phyloP scores from a whole-genome alignment of 2,797 vertebrate genomes.

The Neopelma chrysocephalum region DNA sequence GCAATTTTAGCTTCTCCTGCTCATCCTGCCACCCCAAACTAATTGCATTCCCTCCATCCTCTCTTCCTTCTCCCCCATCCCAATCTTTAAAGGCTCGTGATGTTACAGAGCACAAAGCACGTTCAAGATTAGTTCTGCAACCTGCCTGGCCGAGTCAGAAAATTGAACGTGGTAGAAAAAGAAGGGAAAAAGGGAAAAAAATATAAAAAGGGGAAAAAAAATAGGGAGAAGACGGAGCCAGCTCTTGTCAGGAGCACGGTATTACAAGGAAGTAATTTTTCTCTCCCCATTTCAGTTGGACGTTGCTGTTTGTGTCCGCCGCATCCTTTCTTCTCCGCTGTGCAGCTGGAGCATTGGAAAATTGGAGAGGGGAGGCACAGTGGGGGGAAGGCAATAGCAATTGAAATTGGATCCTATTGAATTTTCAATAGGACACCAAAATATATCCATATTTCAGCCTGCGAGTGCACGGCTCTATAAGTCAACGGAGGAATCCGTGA shows the following conservation, averaged over 20 bases:
- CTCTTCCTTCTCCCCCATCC: background rate
- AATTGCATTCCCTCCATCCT: background rate
- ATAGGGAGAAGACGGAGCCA: background rate
- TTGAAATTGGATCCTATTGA: constrained; percentile 72
- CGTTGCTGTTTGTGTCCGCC: constrained; percentile 30
- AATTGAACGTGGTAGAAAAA: background rate
- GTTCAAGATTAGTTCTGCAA: constrained; percentile 22
- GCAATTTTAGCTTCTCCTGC: background rate
- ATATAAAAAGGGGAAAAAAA: fast-evolving
- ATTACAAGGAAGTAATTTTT: constrained; percentile 41
- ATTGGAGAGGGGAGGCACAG: constrained; percentile 39
- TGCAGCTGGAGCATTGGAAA: constrained; percentile 63
- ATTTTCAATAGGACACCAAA: constrained; percentile 67
- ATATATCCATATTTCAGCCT: background rate
- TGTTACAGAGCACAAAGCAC: background rate
- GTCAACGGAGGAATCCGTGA: constrained; percentile 56
- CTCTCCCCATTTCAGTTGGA: constrained; percentile 25
- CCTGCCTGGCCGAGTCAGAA: background rate
- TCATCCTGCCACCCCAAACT: background rate
- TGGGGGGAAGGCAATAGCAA: constrained; percentile 10
- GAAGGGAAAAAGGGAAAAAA: fast-evolving
- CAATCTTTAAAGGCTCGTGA: background rate
- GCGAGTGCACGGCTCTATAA: background rate
- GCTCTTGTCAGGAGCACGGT: constrained; percentile 9
- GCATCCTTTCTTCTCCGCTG: constrained; percentile 31